Evolutionary conservation across 2,113 vertebrate species (phyloP).

Genomic region (Gobio gobio): DNA sequence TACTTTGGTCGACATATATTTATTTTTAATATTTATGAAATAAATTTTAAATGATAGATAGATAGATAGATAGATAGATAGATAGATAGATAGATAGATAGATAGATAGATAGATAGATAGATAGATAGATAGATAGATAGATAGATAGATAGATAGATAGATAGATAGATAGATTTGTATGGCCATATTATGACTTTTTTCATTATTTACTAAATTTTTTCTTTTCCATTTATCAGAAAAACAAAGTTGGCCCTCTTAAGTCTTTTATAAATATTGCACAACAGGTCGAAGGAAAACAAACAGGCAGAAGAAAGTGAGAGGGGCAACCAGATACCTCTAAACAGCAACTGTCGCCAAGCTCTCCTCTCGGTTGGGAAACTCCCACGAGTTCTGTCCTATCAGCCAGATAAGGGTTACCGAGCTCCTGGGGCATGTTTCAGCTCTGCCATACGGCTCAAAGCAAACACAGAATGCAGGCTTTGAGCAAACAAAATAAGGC

Average conservation of each 20-base stretch:
- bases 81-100: too few relatives aligned
- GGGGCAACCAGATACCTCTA: constrained; percentile 70
- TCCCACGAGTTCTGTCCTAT: constrained; percentile 48
- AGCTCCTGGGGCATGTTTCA: constrained; percentile 46
- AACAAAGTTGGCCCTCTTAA: constrained; percentile 73
- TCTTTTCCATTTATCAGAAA: constrained; percentile 5
- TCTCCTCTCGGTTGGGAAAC: constrained; percentile 43
- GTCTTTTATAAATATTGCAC: constrained; percentile 78
- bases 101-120: too few relatives aligned
- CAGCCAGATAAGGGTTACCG: constrained; percentile 60
- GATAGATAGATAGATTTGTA: background rate
- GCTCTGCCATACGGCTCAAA: constrained; percentile 60
- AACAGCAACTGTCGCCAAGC: constrained; percentile 62
- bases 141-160: too few relatives aligned
- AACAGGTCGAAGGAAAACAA: constrained; percentile 74
- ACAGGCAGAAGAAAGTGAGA: constrained; percentile 64
- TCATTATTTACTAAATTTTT: constrained; percentile 37
- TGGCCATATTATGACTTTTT: background rate
- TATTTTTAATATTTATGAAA: background rate
- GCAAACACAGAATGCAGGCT: constrained; percentile 46
- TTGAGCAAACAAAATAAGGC: constrained; percentile 2
- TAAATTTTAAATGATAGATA: background rate
- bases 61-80: background rate
- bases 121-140: too few relatives aligned
- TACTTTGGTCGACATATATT: background rate